Evolutionary conservation across 2,888 invertebrate species (phyloP), one percentile per base, ranked within the genome.

Genomic region (Blastobasis lacticolella): DNA sequence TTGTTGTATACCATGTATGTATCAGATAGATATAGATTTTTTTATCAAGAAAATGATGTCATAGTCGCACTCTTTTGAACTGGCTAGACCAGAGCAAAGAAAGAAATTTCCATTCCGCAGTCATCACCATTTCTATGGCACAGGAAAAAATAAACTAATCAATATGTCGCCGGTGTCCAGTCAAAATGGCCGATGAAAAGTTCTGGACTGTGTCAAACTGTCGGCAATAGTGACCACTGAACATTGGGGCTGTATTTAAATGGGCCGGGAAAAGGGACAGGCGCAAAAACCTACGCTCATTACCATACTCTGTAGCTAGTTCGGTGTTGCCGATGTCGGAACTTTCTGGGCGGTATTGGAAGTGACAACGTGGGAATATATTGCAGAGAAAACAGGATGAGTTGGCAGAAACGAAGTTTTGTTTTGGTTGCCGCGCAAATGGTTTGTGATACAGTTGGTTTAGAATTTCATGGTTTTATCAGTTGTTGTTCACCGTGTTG

Each of bases 221-320:
- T 60, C 63, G 60, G 58, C 57, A 59, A 55, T 45, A n/a, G 46
- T 23, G 46, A 46, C 46, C n/a, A 37, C 37, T 43, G 36, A 38
- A 10, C 47, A 7, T 7, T 38, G 50, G 50, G 57, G 47, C 38
- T 23, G 43, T 76, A 79, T 81, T 81, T 74, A 72, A 77, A 81
- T 75, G 60, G 69, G 62, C 55, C 63, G 67, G 67, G 66, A 59
- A 64, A 59, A 63, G 71, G 68, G 73, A 68, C 66, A 66, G 66
- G 23, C 23, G 71, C 78, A 78, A 78, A 78, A 80, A 79, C 71
- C 66, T 69, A 47, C 38, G 6, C 40, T 47, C 42, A 49, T 80
- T 80, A 74, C 58, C 80, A 80, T 80, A 80, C 67, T 70, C 73
- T 71, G 71, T 70, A 63, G 63, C 57, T 64, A 71, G 63, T 64